Evolutionary conservation across 2,113 vertebrate genomes (phyloP), one percentile per base, ranked within the genome.

Genomic region (Sander lucioperca): DNA sequence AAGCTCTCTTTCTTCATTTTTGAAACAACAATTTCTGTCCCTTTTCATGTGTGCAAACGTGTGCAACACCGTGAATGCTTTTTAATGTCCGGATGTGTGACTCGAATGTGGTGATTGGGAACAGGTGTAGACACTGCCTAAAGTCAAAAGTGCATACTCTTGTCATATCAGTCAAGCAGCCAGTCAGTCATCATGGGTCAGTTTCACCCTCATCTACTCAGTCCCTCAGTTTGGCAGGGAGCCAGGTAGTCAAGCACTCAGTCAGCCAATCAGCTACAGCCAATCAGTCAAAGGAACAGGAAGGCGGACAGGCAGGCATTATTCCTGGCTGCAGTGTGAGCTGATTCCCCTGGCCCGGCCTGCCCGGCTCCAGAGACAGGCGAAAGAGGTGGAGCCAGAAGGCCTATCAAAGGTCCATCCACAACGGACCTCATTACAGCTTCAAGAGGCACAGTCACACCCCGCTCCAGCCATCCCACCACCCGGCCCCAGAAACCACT

Each of bases 341-440:
- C 23, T 5, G 23, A 64, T 85, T 86, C 74, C 64, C 82, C 62
- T 1, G 33, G 36, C 33, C 56, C 21, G 4, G 47, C 69, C 25
- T 6, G 15, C 13, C 14, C 14, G 33, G 15, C 69, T 73, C 73
- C 39, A 65, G 76, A 74, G 65, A 83, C 66, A 23, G 59, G 33
- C 14, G 16, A 74, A 70, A 25, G 48, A 83, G 80, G 87, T 3
- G 75, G 82, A 89, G 86, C 85, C 79, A 70, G 59, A 39, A 84
- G 74, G 68, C 30, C 85, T 76, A 80, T 88, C 80, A 92, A 93
- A 90, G 70, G 86, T 92, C 83, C 83, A 74, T 66, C 82, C 86
- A 85, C 86, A 77, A 45, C 59, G 77, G 85, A 87, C 80, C 89
- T 91, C 88, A 90, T 93, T 93, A 91, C 39, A 33, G 82, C 91